phyloP scores from a whole-genome alignment of 2,797 vertebrate genomes.

The Eulemur rubriventer region DNA sequence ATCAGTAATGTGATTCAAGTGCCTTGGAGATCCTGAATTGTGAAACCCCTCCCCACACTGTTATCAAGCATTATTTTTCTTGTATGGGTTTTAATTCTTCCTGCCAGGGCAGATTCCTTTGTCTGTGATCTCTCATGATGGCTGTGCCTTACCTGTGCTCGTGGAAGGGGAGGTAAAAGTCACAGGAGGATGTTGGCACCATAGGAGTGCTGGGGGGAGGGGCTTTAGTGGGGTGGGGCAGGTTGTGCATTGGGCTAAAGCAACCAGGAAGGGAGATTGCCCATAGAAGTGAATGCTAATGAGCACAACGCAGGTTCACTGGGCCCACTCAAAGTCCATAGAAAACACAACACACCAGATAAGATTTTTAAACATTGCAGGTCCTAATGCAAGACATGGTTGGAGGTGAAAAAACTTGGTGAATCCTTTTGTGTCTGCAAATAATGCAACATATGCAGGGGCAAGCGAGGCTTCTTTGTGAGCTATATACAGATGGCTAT shows the following conservation, averaged over 20 bases:
- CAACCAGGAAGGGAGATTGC: neutral
- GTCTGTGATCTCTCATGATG: neutral
- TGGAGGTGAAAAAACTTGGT: neutral
- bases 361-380: neutral
- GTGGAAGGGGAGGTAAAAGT: neutral
- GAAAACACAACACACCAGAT: neutral
- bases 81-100: neutral
- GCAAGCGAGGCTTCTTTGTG: neutral
- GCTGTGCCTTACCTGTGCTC: neutral
- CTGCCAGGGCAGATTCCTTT: neutral
- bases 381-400: neutral
- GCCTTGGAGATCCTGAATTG: neutral
- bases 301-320: neutral
- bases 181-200: fast-evolving
- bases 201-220: no score
- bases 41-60: neutral
- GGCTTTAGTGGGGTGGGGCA: fast-evolving
- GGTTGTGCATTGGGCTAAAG: neutral
- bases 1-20: neutral
- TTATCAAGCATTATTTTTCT: neutral
- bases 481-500: neutral
- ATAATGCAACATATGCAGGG: neutral
- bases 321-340: neutral
- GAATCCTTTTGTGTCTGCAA: neutral
- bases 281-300: neutral